These are phyloP conservation scores for Columbina picui DNA, from an alignment of 2,113 vertebrate species.

Conservation along the genomic window DNA sequence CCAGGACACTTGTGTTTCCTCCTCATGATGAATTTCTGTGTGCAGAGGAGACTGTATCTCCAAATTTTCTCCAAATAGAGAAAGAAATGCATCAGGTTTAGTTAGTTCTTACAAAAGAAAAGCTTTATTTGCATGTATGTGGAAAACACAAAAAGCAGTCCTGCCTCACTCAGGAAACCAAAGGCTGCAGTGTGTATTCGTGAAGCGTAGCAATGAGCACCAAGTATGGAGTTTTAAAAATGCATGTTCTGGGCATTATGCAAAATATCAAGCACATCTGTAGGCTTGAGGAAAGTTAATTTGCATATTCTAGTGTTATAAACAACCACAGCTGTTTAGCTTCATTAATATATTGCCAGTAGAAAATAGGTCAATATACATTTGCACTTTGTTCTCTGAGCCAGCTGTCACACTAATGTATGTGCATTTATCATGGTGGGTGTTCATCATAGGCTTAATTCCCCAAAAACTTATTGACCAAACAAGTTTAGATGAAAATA, in stretches of 20 bases:
- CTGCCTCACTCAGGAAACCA: neutral
- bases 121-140: neutral
- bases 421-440: fast-evolving
- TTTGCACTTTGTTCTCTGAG: conserved; percentile 3
- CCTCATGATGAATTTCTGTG: neutral
- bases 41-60: neutral
- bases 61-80: neutral
- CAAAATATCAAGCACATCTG: neutral
- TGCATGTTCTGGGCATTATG: neutral
- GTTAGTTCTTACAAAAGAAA: neutral
- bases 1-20: neutral
- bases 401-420: neutral
- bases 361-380: conserved; percentile 41
- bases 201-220: neutral
- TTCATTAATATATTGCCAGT: neutral
- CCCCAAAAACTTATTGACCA: neutral
- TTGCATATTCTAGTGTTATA: neutral
- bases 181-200: neutral
- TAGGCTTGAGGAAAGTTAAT: neutral
- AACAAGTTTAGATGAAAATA: neutral
- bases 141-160: neutral
- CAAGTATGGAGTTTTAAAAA: neutral
- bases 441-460: neutral
- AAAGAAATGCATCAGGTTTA: neutral
- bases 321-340: conserved; percentile 24